Evolutionary conservation across 2,888 invertebrate species (phyloP).

Genomic region (Anagyrus pseudococci): DNA sequence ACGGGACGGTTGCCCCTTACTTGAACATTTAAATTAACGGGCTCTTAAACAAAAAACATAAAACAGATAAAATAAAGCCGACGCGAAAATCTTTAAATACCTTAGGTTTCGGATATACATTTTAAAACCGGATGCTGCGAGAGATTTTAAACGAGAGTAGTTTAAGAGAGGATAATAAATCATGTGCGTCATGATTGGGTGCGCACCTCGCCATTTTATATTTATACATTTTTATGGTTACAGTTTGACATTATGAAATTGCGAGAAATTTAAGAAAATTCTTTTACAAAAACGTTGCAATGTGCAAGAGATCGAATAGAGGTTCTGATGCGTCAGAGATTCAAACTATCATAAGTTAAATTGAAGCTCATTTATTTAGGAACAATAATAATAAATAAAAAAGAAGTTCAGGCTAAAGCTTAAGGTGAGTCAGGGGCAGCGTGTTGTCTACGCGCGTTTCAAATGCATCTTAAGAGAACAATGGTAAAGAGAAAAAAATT

Average conservation of each 20-base stretch:
- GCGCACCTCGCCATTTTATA: constrained; percentile 54
- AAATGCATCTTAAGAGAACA: constrained; percentile 18
- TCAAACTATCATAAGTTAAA: too few species aligned
- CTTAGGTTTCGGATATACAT: too few species aligned
- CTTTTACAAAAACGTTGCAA: constrained; percentile 27
- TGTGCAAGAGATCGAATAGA: not conserved
- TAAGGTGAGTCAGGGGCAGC: constrained; percentile 44
- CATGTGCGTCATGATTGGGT: constrained; percentile 51
- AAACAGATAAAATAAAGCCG: too few species aligned
- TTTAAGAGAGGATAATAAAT: constrained; percentile 36
- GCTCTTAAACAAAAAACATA: too few species aligned
- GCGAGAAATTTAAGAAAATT: constrained; percentile 28
- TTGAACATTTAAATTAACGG: constrained; percentile 3
- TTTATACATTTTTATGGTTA: constrained; percentile 1
- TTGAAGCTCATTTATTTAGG: not conserved
- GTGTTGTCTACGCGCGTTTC: constrained; percentile 41
- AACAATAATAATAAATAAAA: not conserved
- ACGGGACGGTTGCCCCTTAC: constrained; percentile 45
- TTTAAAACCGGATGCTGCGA: too few species aligned
- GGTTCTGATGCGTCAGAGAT: not conserved
- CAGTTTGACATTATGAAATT: not conserved
- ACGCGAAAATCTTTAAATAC: too few species aligned
- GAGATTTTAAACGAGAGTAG: too few species aligned
- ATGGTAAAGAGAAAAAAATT: constrained; percentile 16
- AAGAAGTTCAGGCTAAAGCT: constrained; percentile 6